Conservation (phyloP, 2,113 vertebrate genomes). For the Crotophaga sulcirostris region DNA sequence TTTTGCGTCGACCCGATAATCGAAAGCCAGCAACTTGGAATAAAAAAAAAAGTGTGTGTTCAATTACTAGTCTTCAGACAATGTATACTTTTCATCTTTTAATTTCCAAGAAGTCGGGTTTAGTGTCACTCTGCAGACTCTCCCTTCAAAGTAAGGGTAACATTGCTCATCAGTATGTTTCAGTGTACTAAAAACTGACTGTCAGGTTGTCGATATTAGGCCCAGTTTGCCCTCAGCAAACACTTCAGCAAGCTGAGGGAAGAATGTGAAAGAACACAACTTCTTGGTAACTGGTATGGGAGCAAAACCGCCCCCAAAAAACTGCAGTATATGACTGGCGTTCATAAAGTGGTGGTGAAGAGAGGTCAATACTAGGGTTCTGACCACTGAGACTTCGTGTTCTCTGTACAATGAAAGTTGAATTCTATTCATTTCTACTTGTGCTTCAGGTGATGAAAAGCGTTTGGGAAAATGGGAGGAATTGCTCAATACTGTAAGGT, state of each 20-base stretch:
- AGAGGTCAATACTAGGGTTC: not conserved
- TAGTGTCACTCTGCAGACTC: not conserved
- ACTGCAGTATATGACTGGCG: not conserved
- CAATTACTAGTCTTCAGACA: not conserved
- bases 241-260: not conserved
- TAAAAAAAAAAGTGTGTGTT: not conserved
- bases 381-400: not conserved
- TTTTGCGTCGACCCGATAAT: not conserved
- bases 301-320: not conserved
- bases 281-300: not conserved
- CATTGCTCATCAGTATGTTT: accelerated
- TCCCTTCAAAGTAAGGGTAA: not conserved
- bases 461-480: not conserved
- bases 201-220: not conserved
- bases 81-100: not conserved
- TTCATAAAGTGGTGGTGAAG: not conserved
- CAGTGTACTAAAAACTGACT: not conserved
- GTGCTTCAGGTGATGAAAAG: not conserved
- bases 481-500: not conserved
- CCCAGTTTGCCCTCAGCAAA: not conserved
- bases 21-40: not conserved
- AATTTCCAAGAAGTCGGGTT: not conserved
- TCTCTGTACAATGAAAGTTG: not conserved
- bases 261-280: not conserved
- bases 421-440: not conserved